Conservation (phyloP, 1,140 invertebrate genomes). For the Trachymyrmex cornetzi region DNA sequence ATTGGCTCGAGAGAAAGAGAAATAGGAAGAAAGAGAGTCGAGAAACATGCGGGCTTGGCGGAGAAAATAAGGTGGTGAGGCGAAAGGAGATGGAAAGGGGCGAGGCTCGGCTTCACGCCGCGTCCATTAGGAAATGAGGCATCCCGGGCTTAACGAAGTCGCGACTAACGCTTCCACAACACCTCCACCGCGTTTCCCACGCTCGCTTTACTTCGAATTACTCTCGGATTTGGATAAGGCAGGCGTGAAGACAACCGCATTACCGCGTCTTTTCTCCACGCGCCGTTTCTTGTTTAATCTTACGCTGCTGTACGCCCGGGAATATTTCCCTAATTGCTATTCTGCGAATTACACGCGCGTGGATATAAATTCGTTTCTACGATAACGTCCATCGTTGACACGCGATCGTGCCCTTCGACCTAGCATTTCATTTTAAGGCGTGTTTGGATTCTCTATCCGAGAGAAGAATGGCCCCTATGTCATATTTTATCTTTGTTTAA, state of each 20-base stretch:
- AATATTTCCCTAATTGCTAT: constrained; percentile 32
- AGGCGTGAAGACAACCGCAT: constrained; percentile 2
- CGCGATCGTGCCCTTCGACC: constrained; percentile 16
- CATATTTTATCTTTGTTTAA: too few species aligned
- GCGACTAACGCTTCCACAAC: constrained; percentile 35
- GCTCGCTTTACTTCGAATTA: constrained; percentile 48
- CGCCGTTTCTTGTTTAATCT: constrained; percentile 14
- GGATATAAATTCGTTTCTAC: background rate
- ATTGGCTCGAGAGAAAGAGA: background rate
- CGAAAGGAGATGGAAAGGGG: background rate
- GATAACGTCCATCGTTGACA: background rate
- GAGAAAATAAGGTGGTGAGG: constrained; percentile 9
- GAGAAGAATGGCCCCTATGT: too few species aligned
- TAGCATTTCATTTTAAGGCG: too few species aligned
- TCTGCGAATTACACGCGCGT: constrained; percentile 3
- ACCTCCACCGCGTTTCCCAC: constrained; percentile 24
- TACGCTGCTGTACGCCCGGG: background rate
- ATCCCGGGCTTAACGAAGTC: constrained; percentile 57
- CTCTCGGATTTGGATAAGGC: constrained; percentile 47
- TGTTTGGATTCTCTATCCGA: too few species aligned
- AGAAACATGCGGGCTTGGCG: background rate
- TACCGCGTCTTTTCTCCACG: background rate
- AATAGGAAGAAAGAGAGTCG: too few species aligned
- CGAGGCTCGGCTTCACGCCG: background rate
- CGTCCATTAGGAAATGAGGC: constrained; percentile 68